Evolutionary conservation across 2,888 invertebrate genomes (phyloP), one percentile per base, ranked within the genome.

Genomic region (Prosopocoilus inquinatus): DNA sequence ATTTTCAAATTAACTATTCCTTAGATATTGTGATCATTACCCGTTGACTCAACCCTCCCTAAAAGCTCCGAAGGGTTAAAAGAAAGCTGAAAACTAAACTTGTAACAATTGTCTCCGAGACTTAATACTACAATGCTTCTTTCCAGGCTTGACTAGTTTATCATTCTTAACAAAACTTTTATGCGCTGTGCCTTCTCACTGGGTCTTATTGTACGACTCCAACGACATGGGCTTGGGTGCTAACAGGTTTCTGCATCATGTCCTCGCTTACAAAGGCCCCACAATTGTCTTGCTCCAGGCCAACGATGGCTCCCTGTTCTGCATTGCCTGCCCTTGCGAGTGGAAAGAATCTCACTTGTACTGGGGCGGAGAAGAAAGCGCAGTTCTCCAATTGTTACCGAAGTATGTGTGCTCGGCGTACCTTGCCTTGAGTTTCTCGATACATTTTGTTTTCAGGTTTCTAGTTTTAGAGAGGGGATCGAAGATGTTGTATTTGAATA

Each of bases 341-440:
- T 95, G 95, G 95, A 86, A 86, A 64, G 94, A 92, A 75, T 87
- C 89, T 3, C 88, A 91, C 77, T 82, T 86, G 47, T 93, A 91
- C 78, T 91, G 90, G 84, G 95, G 95, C 41, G 83, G 85, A 2
- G 84, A 88, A n/a, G 90, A 92, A 57, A 84, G 87, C 58, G 84
- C 88, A 65, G 82, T 91, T 41, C 78, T 94, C 55, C 92, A 93
- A 74, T 75, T 94, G 28, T 79, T 85, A 51, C 90, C 90, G 39
- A 85, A 85, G 82, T 89, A 75, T 77, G 83, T 76, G 35, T 63
- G 45, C 73, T 3, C 20, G 5, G 7, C 20, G 1, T 28, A 28
- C 4, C 3, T 28, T 4, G 20, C 7, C 4, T 5, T 5, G 20
- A 28, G 5, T 28, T n/a, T n/a, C 39, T 53, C 8, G 11, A 35